Conservation (phyloP, 2,113 vertebrate genomes). For the Trichechus manatus region DNA sequence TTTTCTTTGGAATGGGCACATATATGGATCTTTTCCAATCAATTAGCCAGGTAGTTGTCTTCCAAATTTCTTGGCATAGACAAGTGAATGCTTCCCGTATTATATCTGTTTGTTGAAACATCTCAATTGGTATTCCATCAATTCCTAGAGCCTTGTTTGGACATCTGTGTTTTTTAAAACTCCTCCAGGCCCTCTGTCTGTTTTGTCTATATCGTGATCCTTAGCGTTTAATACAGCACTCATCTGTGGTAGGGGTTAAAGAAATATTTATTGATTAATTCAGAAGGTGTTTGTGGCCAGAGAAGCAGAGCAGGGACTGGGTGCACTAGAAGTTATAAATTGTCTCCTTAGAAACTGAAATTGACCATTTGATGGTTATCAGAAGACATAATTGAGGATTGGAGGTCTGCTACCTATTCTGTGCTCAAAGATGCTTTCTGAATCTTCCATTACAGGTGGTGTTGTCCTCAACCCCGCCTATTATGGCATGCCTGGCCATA, state of each 20-base stretch:
- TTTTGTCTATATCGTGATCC: background rate
- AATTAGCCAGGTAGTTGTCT: too few species aligned
- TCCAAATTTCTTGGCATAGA: too few species aligned
- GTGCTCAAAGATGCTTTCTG: background rate
- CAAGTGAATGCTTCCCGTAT: too few species aligned
- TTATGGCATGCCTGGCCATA: slow-evolving; percentile 93
- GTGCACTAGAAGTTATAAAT: background rate
- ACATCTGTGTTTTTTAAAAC: background rate
- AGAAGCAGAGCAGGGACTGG: background rate
- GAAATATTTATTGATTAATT: background rate
- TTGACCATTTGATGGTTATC: background rate
- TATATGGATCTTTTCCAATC: too few species aligned
- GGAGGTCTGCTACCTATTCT: background rate
- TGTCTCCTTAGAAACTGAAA: background rate
- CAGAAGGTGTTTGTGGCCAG: background rate
- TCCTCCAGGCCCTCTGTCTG: background rate
- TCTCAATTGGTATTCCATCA: background rate
- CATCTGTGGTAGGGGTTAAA: background rate
- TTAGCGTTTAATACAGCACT: background rate
- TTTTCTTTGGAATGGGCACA: too few species aligned
- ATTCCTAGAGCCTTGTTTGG: background rate
- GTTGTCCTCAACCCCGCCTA: slow-evolving; percentile 97
- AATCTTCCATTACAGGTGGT: slow-evolving; percentile 90
- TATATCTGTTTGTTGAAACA: too few species aligned
- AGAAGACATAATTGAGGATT: background rate